Evolutionary conservation across 2,888 invertebrate species (phyloP).

Genomic region (Drosophila dives): DNA sequence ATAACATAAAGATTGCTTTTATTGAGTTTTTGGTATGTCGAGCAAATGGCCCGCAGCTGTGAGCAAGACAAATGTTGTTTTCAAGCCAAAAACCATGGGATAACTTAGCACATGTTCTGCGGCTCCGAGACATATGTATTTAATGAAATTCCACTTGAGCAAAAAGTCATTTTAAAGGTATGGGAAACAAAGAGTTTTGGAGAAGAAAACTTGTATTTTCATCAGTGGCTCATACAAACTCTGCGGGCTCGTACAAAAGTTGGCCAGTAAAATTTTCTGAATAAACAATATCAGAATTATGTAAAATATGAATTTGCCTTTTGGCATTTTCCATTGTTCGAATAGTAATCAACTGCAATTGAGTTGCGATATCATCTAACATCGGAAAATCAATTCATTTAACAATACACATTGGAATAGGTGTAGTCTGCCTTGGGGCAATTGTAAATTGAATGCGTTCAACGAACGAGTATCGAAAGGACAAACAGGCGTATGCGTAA

Average conservation of each 20-base stretch:
- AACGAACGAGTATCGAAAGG: conserved; percentile 12
- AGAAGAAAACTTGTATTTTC: not conserved
- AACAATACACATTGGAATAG: not conserved
- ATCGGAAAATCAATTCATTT: conserved; percentile 16
- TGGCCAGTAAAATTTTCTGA: not conserved
- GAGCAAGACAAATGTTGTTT: conserved; percentile 8
- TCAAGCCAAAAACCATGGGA: not conserved
- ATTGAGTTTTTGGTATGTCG: conserved; percentile 3
- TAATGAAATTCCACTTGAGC: not conserved
- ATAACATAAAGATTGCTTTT: conserved; percentile 2
- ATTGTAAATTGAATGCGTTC: conserved; percentile 50
- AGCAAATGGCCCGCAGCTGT: conserved; percentile 2
- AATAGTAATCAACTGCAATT: conserved; percentile 9
- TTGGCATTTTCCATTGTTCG: conserved; percentile 10
- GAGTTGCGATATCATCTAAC: conserved; percentile 4
- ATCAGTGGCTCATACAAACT: not conserved
- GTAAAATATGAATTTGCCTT: conserved; percentile 11
- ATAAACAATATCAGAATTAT: not conserved
- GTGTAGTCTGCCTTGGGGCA: conserved; percentile 23
- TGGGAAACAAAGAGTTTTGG: not conserved
- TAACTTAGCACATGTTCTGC: not conserved
- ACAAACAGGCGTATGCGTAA: conserved; percentile 60
- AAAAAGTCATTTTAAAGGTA: not conserved
- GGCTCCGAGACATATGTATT: not conserved
- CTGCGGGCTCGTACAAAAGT: not conserved